Evolutionary conservation across 2,113 vertebrate genomes (phyloP), one percentile per base, ranked within the genome.

Genomic region (Macrotis lagotis): DNA sequence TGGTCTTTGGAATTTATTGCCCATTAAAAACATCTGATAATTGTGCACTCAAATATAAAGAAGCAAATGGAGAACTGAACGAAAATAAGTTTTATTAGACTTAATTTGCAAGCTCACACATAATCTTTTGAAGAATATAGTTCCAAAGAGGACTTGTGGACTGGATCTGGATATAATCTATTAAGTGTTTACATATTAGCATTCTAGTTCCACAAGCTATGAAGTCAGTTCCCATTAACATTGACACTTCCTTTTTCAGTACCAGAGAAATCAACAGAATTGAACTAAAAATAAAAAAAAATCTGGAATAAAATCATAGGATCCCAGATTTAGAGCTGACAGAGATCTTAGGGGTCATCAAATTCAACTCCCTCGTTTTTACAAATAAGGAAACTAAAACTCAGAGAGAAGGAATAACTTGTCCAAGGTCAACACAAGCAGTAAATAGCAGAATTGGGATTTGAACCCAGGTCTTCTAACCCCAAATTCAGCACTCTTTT

Each of bases 261-360:
- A 28, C 98, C 98, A 0, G 97, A 97, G 52, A 98, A 98, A 50
- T 98, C 97, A 0, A 98, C 97, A 47, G 98, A 95, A 49, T 98
- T 99, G 74, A 98, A 94, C 96, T 99, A 97, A 96, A 99, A 98
- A 98, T 99, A 98, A 98, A 98, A 98, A 98, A 98, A 98, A 92
- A 98, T 98, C 98, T 99, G 93, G 22, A 95, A 90, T 59, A 12
- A 97, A 97, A 90, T 16, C 0, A 94, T 53, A 1, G 48, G 31
- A 66, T 37, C 19, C 22, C 37, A 44, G n/a, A 83, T 44, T 44
- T 83, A 83, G 37, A 44, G 19, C n/a, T 44, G 16, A 83, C n/a
- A 44, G 66, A 19, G 66, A 83, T 22, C 66, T 83, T 44, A 44
- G 66, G 24, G 2, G 3, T 44, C 66, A 44, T 44, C 19, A 83